A percentile compares a stretch with the other conserved stretches of the same genome.
These are phyloP conservation scores for Synodontis membranacea DNA, from an alignment of 2,113 vertebrate genomes.

Conservation along the genomic window DNA sequence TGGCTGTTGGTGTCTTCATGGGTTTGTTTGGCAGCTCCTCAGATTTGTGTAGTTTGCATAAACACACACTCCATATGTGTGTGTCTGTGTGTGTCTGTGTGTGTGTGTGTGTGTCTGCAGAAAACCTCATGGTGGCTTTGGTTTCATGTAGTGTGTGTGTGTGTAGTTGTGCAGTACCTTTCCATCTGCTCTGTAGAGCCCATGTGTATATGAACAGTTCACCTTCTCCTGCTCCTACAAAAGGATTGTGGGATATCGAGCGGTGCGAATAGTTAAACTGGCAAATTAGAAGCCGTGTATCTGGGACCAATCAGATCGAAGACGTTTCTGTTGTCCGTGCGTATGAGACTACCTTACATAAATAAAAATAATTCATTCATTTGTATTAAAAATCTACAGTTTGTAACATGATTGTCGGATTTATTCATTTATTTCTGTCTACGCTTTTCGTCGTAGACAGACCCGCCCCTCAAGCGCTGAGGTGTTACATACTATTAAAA, in stretches of 20 bases:
- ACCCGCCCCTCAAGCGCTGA: no score
- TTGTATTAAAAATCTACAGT: no score
- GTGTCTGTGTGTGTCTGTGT: conserved; percentile 5
- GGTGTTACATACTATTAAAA: no score
- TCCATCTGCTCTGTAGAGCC: not conserved
- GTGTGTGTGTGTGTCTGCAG: not conserved
- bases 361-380: not conserved
- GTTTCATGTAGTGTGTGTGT: not conserved
- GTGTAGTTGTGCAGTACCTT: not conserved
- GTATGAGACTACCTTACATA: not conserved
- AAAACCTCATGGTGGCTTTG: not conserved
- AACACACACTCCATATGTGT: not conserved
- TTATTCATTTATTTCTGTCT: no score
- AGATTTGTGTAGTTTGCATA: not conserved
- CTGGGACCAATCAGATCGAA: not conserved
- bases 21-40: conserved; percentile 25
- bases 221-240: no score
- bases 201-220: not conserved
- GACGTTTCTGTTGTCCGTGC: not conserved
- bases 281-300: not conserved
- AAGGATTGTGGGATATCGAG: not conserved
- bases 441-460: no score
- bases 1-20: conserved; percentile 19
- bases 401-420: no score
- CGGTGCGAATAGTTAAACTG: not conserved